Base-by-base conservation (phyloP, 2,888 invertebrate genomes). In the Strigamia crassipes region DNA sequence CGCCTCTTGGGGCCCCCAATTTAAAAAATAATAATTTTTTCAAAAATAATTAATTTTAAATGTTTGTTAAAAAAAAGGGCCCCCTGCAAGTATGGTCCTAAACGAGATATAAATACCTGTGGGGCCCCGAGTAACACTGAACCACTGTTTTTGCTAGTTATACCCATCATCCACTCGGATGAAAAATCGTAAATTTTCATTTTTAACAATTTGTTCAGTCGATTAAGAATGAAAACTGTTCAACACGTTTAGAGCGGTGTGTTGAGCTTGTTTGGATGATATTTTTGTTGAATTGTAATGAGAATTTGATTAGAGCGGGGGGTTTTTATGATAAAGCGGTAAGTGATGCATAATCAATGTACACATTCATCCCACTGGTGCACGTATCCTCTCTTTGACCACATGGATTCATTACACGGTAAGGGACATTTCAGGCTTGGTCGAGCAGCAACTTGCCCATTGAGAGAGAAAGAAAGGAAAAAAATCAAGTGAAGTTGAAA, bases 381-480 rank as follows among this genome's bases (percentile, higher is more conserved):
- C n/a, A 61, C 21, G 21, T n/a, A n/a, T 18, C 61, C 61, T 61
- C 61, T 61, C 61, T 61, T 61, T 61, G 61, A 61, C 61, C 61
- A 18, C 61, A 42, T 42, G 61, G 61, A 18, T 61, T 61, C 61
- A 61, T 61, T 61, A 61, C 61, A 61, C 61, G 61, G 61, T 61
- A n/a, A 61, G 61, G 61, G 61, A 61, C 61, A 61, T 61, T 61
- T 61, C 61, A 61, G n/a, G 61, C 61, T 61, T n/a, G 61, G 61
- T 61, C 61, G 61, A 61, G 61, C 61, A 61, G 61, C 61, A 61
- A 61, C 61, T 61, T 61, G n/a, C 21, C 61, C 61, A 61, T 61
- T 61, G 61, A 61, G 21, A 61, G 18, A 21, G 21, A 61, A 51
- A 51, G 34, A 34, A 34, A 34, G n/a, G n/a, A n/a, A 61, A 61